A percentile compares a stretch with the other conserved stretches of the same genome.
phyloP scores from a whole-genome alignment of 2,888 invertebrate genomes.

The Baccha elongata region DNA sequence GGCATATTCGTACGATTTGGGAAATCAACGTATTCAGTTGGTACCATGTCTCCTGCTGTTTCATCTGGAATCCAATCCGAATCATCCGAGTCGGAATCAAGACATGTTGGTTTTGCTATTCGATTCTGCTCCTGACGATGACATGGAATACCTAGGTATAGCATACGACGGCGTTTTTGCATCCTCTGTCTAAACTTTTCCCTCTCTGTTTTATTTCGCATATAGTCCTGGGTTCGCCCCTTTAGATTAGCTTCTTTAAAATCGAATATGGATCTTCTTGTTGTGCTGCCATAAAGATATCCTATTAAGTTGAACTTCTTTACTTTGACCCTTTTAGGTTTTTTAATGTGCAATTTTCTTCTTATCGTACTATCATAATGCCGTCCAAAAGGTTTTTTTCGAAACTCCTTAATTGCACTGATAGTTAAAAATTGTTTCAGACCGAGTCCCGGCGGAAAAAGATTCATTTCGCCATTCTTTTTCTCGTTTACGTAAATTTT shows the following conservation, averaged over 20 bases:
- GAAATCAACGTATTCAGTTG: slow-evolving; percentile 54
- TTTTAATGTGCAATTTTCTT: slow-evolving; percentile 78
- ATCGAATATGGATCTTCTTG: neutral
- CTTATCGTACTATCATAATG: slow-evolving; percentile 78
- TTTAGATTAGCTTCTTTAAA: slow-evolving; percentile 30
- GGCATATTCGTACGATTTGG: slow-evolving; percentile 79
- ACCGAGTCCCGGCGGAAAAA: slow-evolving; percentile 76
- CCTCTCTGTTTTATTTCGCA: slow-evolving; percentile 75
- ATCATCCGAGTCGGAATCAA: slow-evolving; percentile 50
- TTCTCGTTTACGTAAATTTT: neutral
- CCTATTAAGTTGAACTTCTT: slow-evolving; percentile 81
- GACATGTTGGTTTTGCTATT: slow-evolving; percentile 8
- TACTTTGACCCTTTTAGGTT: slow-evolving; percentile 78
- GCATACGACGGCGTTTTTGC: slow-evolving; percentile 66
- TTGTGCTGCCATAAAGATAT: slow-evolving; percentile 75
- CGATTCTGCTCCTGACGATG: neutral
- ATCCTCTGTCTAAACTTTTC: slow-evolving; percentile 72
- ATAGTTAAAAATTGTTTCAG: slow-evolving; percentile 50
- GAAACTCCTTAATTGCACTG: slow-evolving; percentile 75
- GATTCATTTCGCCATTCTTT: slow-evolving; percentile 57
- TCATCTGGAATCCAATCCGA: slow-evolving; percentile 80
- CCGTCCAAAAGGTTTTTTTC: slow-evolving; percentile 76
- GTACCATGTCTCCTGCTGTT: neutral
- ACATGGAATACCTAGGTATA: slow-evolving; percentile 67
- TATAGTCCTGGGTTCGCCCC: slow-evolving; percentile 76